Base-by-base conservation (phyloP, 2,113 vertebrate species). In the Microtus montanus region DNA sequence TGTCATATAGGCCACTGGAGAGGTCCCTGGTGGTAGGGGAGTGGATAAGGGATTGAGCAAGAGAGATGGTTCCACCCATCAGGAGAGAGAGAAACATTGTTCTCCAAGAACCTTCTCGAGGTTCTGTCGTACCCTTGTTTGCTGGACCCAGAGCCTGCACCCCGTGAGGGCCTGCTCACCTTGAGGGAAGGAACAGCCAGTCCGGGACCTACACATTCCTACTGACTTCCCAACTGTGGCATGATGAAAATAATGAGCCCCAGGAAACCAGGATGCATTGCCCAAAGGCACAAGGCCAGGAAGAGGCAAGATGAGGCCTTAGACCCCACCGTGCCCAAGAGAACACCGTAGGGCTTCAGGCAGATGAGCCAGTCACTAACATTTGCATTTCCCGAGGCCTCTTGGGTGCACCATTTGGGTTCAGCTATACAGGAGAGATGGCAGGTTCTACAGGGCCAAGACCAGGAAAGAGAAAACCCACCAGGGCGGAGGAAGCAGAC, bases 71-170 rank as follows among this genome's bases (percentile, higher is more conserved):
- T 70, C 63, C 13, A 47, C 41, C 89, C 64, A 8, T 38, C 75
- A 88, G 47, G 28, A 35, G 12, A 84, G n/a, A 84, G 38, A 89
- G 13, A 64, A 41, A 77, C 33, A 13, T 49, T 47, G 47, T 49
- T 78, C 13, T 0, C 77, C 20, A 10, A 78, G 58, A 82, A 63
- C 70, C 80, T 86, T 20, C 63, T 66, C 5, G 24, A 90, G 78
- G 54, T 63, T 38, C 35, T 86, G 19, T 38, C 12, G 3, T 0
- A 3, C 82, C 87, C n/a, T 2, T 7, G 14, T 64, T 79, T 47
- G 75, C 79, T 90, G 87, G 61, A 64, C 77, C 89, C 91, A 85
- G 30, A 92, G 66, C 75, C 90, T 63, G 91, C 90, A 66, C 19
- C 49, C 35, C 38, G 10, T 2, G 7, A 88, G 87, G 74, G 33